phyloP scores from a whole-genome alignment of 2,888 invertebrate genomes.

The Nomada ruficornis region DNA sequence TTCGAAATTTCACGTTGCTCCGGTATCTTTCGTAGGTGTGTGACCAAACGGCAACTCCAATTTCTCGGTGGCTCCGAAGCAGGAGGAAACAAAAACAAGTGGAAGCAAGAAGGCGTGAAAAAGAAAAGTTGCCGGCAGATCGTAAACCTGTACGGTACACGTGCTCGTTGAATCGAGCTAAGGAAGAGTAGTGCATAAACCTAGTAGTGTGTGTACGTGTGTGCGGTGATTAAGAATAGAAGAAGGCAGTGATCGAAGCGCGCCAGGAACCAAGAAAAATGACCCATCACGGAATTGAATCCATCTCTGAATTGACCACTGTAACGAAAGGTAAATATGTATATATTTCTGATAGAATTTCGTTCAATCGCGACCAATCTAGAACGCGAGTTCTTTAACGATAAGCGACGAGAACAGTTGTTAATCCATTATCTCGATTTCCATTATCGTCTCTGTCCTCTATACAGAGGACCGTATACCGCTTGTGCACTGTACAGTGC shows the following conservation, averaged over 20 bases:
- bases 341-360: too few relatives aligned
- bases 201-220: conserved; percentile 54
- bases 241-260: conserved; percentile 43
- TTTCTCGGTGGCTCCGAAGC: not conserved
- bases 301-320: conserved; percentile 77
- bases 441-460: too few relatives aligned
- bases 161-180: conserved; percentile 25
- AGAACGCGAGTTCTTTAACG: too few relatives aligned
- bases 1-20: not conserved
- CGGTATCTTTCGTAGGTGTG: too few relatives aligned
- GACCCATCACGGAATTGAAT: conserved; percentile 80
- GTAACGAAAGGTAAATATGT: conserved; percentile 79
- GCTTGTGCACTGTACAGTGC: too few relatives aligned
- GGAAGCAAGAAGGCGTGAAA: too few relatives aligned
- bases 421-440: too few relatives aligned
- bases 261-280: conserved; percentile 62
- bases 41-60: too few relatives aligned
- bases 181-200: conserved; percentile 27
- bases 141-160: conserved; percentile 25
- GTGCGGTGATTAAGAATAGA: conserved; percentile 49
- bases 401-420: too few relatives aligned
- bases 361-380: not conserved
- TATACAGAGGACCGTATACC: too few relatives aligned
- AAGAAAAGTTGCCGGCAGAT: not conserved
- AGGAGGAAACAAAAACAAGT: not conserved